Evolutionary conservation across 2,888 invertebrate species (phyloP), one percentile per base, ranked within the genome.

Genomic region (Atrina japonica): DNA sequence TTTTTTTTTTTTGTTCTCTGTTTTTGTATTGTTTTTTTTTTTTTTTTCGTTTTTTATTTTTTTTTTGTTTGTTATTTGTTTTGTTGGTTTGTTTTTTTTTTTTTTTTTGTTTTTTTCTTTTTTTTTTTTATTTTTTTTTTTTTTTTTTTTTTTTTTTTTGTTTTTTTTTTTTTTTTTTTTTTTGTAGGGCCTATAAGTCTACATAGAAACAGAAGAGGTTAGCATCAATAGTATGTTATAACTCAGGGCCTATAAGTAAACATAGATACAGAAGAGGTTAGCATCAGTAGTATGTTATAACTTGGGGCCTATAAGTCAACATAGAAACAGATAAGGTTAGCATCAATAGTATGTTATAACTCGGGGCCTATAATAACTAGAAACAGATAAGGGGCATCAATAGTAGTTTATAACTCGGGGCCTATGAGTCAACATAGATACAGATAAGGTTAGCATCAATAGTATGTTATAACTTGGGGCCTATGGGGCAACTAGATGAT

Each of bases 161-260:
- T n/a, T n/a, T n/a, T n/a, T n/a, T n/a, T n/a, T n/a, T n/a, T n/a
- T n/a, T n/a, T n/a, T n/a, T n/a, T n/a, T n/a, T n/a, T n/a, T n/a
- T n/a, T n/a, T n/a, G n/a, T n/a, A n/a, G n/a, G 95, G 94, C 23
- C 93, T 96, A 7, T 92, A 96, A 70, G 93, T 94, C n/a, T 94
- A 94, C 5, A 92, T 96, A 52, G 94, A 95, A 88, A 92, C 94
- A 41, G 96, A 96, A 83, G 94, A 94, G 89, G 95, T 95, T 91
- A 92, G 16, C 45, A n/a, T n/a, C n/a, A n/a, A n/a, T n/a, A n/a
- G n/a, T n/a, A n/a, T n/a, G n/a, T n/a, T n/a, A n/a, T n/a, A n/a
- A n/a, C n/a, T n/a, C n/a, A n/a, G n/a, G n/a, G 11, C 35, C 11
- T 35, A 7, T 92, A 96, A 70, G 93, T 94, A n/a, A 94, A 94